phyloP scores from a whole-genome alignment of 2,888 invertebrate species.

The Drosophila acutilabella region DNA sequence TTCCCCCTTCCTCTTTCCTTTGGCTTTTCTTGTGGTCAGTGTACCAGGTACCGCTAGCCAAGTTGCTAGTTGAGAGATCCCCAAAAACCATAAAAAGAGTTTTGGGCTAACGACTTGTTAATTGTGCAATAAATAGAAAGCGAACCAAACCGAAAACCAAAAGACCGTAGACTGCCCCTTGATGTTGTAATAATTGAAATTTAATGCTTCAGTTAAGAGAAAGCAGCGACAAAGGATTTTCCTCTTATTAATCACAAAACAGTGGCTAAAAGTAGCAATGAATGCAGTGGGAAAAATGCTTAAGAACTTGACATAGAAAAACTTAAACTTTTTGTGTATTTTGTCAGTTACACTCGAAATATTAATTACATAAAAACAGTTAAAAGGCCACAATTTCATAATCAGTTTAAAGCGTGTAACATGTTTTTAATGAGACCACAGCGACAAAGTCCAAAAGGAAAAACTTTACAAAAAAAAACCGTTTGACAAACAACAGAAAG shows the following conservation, averaged over 20 bases:
- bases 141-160: conserved; percentile 34
- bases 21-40: conserved; percentile 35
- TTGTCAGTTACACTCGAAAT: conserved; percentile 47
- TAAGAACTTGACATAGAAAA: neutral
- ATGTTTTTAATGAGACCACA: conserved; percentile 77
- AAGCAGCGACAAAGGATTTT: conserved; percentile 55
- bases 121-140: conserved; percentile 81
- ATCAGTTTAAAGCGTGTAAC: conserved; percentile 75
- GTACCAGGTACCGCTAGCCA: conserved; percentile 44
- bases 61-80: conserved; percentile 29
- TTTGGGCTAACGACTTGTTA: conserved; percentile 76
- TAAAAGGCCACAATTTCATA: conserved; percentile 68
- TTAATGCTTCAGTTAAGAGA: conserved; percentile 55
- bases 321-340: conserved; percentile 1
- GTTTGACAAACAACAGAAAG: conserved; percentile 12
- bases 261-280: conserved; percentile 13
- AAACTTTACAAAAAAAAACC: conserved; percentile 5
- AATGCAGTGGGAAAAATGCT: conserved; percentile 1
- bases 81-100: conserved; percentile 37
- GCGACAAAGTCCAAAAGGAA: conserved; percentile 29
- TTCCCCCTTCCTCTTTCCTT: conserved; percentile 15
- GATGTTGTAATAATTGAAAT: conserved; percentile 79
- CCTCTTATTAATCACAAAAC: neutral
- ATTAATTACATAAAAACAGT: conserved; percentile 70
- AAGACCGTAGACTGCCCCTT: conserved; percentile 20